Conservation (phyloP, 2,113 vertebrate species). For the Indri indri region DNA sequence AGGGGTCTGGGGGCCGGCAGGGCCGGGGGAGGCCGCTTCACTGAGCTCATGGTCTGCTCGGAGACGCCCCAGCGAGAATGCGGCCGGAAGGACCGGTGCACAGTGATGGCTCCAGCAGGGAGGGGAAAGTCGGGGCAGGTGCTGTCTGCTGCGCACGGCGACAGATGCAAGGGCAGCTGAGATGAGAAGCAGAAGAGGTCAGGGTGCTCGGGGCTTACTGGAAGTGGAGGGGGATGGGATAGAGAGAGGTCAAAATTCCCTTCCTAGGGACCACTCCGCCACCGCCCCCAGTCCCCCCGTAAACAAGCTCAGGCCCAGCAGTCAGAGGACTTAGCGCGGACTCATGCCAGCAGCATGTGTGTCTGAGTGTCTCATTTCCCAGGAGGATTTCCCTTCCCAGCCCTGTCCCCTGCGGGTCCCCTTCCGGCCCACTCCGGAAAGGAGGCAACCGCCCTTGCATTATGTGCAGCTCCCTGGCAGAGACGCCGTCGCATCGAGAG, state of each 20-base stretch:
- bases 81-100: accelerated
- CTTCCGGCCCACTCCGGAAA: background rate
- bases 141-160: accelerated
- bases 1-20: background rate
- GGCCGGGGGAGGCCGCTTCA: accelerated
- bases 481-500: background rate
- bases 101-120: background rate
- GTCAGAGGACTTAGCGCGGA: too few relatives aligned
- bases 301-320: accelerated
- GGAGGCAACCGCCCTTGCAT: background rate
- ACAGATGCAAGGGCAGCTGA: accelerated
- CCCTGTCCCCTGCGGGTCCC: background rate
- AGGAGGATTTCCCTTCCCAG: too few relatives aligned
- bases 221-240: too few relatives aligned
- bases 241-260: accelerated
- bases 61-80: background rate
- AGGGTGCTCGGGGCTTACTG: background rate
- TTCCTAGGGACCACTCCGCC: background rate
- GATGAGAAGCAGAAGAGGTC: accelerated
- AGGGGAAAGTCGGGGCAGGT: too few relatives aligned
- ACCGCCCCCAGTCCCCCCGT: too few relatives aligned
- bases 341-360: background rate
- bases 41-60: background rate
- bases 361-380: too few relatives aligned
- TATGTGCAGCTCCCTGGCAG: background rate